Evolutionary conservation across 2,888 invertebrate genomes (phyloP), one percentile per base, ranked within the genome.

Genomic region (Erpobdella octoculata): DNA sequence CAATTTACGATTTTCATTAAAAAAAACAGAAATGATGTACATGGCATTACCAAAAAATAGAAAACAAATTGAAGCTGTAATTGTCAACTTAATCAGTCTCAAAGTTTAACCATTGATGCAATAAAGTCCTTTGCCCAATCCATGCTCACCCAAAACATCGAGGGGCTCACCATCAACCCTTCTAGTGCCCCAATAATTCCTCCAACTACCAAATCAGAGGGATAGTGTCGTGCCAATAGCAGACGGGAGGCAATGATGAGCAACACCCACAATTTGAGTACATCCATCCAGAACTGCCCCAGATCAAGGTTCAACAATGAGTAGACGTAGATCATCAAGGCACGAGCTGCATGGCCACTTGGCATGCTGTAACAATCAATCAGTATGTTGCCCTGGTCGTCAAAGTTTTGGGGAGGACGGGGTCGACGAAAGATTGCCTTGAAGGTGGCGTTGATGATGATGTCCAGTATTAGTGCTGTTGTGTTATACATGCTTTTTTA

Each of bases 141-240:
- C 15, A 59, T 28, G 15, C 15, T 35, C 1, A 71, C 4, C 66
- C 58, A 71, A 21, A 68, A 5, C 35, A 62, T 12, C 33, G 21
- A 35, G 25, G 28, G n/a, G 15, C 18, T 2, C 18, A 48, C 37
- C 9, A 67, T 3, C 18, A 58, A 58, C 9, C 18, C 36, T 53
- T 71, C 71, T 0, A 71, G 31, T 35, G 21, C 12, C 5, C 67
- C 71, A 9, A 66, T 53, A n/a, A 58, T 33, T 21, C 31, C 28
- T 21, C 71, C 71, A 8, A 58, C 38, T 6, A 71, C 31, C 5
- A 71, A 28, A 53, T 71, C 71, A 12, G 67, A 59, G 21, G 41
- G 38, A 33, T 71, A 38, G 59, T 71, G 66, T 4, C 71, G 46
- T n/a, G 41, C 71, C 36, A 71, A 28, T 48, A 67, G 38, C 25